Percentiles rank a stretch among this genome's conserved stretches.
Conservation (phyloP, 1,140 invertebrate species). For the Dufourea novaeangliae region DNA sequence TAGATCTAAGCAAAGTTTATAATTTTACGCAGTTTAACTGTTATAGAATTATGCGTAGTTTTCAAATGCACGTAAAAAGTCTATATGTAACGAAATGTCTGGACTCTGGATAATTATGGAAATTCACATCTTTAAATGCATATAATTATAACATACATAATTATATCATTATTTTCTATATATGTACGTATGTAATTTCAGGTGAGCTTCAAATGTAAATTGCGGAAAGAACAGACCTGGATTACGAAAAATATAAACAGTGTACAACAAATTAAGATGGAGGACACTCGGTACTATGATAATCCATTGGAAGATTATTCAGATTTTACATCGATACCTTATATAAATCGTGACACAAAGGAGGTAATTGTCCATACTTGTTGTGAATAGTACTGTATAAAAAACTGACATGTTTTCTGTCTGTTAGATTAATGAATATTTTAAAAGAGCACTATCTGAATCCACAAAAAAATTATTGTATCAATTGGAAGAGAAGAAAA, state of each 20-base stretch:
- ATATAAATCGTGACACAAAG: slow-evolving; percentile 54
- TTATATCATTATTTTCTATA: background rate
- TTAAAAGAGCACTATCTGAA: slow-evolving; percentile 58
- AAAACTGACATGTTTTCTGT: slow-evolving; percentile 26
- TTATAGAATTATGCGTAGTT: background rate
- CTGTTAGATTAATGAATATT: slow-evolving; percentile 67
- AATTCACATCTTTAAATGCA: too few species aligned
- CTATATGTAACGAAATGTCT: too few species aligned
- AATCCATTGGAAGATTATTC: slow-evolving; percentile 68
- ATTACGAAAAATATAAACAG: background rate
- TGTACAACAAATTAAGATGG: slow-evolving; percentile 46
- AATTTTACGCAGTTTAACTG: too few species aligned
- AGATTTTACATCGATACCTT: slow-evolving; percentile 26
- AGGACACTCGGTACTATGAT: slow-evolving; percentile 49
- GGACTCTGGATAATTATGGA: too few species aligned
- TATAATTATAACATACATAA: background rate
- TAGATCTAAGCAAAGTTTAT: too few species aligned
- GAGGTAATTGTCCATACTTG: slow-evolving; percentile 32
- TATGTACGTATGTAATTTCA: background rate
- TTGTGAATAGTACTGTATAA: slow-evolving; percentile 7
- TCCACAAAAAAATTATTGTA: slow-evolving; percentile 61
- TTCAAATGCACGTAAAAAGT: background rate
- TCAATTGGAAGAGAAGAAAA: slow-evolving; percentile 66
- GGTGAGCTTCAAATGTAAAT: background rate
- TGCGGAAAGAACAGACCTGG: background rate